Evolutionary conservation across 1,140 invertebrate genomes (phyloP), one percentile per base, ranked within the genome.

Genomic region (Drosophila nasuta): DNA sequence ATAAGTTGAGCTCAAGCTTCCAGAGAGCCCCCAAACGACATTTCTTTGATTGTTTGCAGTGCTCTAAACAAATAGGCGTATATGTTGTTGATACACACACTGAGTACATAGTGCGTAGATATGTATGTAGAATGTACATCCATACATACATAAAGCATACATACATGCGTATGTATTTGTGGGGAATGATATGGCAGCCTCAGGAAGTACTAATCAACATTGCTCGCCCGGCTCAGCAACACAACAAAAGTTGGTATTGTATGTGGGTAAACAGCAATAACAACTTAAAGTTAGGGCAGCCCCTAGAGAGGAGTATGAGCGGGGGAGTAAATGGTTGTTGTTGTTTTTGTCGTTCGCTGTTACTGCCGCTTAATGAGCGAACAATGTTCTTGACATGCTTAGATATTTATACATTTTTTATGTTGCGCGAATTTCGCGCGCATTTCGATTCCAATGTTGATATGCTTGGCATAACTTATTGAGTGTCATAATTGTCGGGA

Each of bases 381-480:
- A 89, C 83, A 88, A 88, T 89, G 85, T 88, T 88, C 83, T 88
- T 88, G 83, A 88, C 83, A 88, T 69, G 85, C 85, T 88, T 88
- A 83, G 77, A 88, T 89, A 88, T 89, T 43, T 43, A n/a, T 43
- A 38, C 8, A 68, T 70, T 73, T 73, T 76, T 72, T 74, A 77
- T 87, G 79, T 41, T 46, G 20, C 62, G 43, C 49, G 10, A 54
- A 87, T 67, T 88, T 73, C 60, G 81, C 52, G 77, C 80, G 83
- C 80, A 77, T 72, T 87, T 88, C 83, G 69, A 88, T 87, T 88
- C 43, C 43, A 65, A 85, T 75, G 81, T 54, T 85, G 75, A 81
- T 86, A 86, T 63, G 75, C 51, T 25, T 70, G 75, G 65, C 76
- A 79, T 66, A 89, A 4, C 20, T 25, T 25, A 25, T 25, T 89